Base-by-base conservation (phyloP, 2,113 vertebrate genomes). In the Rhea americana region DNA sequence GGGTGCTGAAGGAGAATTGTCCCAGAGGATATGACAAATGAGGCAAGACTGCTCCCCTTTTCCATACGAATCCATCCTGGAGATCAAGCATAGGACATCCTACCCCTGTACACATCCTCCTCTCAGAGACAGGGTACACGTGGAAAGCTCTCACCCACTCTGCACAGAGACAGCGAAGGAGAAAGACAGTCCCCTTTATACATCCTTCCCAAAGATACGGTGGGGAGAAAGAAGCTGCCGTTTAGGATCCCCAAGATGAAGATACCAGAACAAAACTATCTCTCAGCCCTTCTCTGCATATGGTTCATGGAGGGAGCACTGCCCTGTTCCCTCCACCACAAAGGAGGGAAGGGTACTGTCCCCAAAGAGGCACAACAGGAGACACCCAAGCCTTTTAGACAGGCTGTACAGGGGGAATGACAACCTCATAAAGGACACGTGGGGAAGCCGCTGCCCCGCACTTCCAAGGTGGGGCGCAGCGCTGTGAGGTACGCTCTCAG, bases 211-310 rank as follows among this genome's bases (percentile, higher is more conserved):
- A 66, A 63, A 87, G 48, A 68, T 6, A 12, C 56, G 39, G 73
- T 25, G 18, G 0, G 0, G 13, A 90, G 45, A 20, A 85, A 26
- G 61, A 70, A 77, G 61, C 16, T 77, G 56, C 83, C 76, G 91
- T 94, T 61, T 82, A 14, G 21, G 50, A n/a, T 82, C 25, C 45
- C 94, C 88, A 85, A 89, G 91, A 95, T 93, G 93, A 87, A 94
- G 85, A 37, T 7, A n/a, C 43, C 37, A 68, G 15, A 90, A 74
- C 1, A 2, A 66, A 82, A 70, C 26, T 32, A 26, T 28, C 66
- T 62, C 53, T 51, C 65, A 0, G 61, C 32, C 43, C 18, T 6
- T 67, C 47, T 5, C 3, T 30, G 28, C 25, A 9, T 75, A 85
- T 17, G 20, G 67, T 22, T 66, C 16, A 62, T 35, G 21, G 25